Evolutionary conservation across 1,140 invertebrate species (phyloP).

Genomic region (Hylaeus volcanicus): DNA sequence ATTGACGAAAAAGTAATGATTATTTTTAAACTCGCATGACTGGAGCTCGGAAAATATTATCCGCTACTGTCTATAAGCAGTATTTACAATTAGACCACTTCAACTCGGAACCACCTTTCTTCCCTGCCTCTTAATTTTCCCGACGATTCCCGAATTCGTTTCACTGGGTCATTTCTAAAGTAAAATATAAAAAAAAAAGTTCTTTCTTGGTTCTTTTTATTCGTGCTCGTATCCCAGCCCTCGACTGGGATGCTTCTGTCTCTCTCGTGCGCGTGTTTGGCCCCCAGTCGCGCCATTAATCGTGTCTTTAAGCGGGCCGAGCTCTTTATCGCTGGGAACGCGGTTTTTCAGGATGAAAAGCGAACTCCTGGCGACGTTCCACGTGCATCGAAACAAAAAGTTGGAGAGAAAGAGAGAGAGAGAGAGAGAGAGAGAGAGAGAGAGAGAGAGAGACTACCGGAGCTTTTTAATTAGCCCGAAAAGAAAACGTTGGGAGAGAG

Average conservation of each 20-base stretch:
- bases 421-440: slow-evolving; percentile 15
- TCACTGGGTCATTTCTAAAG: slow-evolving; percentile 26
- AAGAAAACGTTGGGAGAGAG: slow-evolving; percentile 16
- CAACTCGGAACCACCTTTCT: no score
- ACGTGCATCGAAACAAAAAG: slow-evolving; percentile 1
- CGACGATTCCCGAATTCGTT: slow-evolving; percentile 13
- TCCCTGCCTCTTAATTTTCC: slow-evolving; percentile 42
- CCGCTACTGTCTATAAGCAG: no score
- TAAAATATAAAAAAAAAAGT: not conserved
- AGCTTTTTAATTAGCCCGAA: slow-evolving; percentile 43
- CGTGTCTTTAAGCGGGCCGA: slow-evolving; percentile 15
- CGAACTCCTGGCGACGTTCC: slow-evolving; percentile 40
- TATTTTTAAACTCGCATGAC: no score
- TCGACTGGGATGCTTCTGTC: not conserved
- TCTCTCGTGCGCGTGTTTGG: slow-evolving; percentile 1
- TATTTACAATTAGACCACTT: no score
- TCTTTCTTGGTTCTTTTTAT: not conserved
- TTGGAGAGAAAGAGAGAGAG: slow-evolving; percentile 5
- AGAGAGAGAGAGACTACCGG: slow-evolving; percentile 18
- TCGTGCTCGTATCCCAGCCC: not conserved
- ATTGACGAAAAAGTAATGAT: no score
- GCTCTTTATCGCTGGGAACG: slow-evolving; percentile 25
- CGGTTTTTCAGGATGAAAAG: slow-evolving; percentile 34
- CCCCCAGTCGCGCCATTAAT: slow-evolving; percentile 24
- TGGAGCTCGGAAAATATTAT: no score